Percentiles rank a stretch among this genome's conserved stretches.
These are phyloP conservation scores for Pelodytes ibericus DNA, from an alignment of 2,797 vertebrate genomes.

Conservation along the genomic window DNA sequence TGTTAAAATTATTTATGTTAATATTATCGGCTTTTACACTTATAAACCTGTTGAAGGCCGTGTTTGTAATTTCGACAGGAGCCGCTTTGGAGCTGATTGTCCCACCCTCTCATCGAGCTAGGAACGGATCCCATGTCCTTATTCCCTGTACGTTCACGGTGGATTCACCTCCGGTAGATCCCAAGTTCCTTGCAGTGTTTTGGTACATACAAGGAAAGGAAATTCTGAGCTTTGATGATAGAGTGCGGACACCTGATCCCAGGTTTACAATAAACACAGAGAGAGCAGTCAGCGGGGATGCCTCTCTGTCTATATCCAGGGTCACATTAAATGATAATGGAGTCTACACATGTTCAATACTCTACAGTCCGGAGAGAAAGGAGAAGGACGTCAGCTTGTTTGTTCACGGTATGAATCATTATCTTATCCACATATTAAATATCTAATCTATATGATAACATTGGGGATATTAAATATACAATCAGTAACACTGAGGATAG, in stretches of 20 bases:
- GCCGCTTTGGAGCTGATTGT: constrained; percentile 1
- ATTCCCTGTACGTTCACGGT: constrained; percentile 17
- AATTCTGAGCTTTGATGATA: constrained; percentile 6
- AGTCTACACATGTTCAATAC: constrained; percentile 5
- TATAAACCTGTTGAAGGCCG: too few species aligned
- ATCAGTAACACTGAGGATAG: too few species aligned
- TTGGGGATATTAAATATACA: too few species aligned
- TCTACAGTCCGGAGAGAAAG: background rate
- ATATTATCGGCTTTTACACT: too few species aligned
- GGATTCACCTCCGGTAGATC: background rate
- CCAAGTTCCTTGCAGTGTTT: background rate
- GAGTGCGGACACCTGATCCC: background rate
- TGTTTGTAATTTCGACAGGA: constrained; percentile 2
- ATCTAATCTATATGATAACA: too few species aligned
- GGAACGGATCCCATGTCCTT: background rate
- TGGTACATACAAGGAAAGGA: background rate
- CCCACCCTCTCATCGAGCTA: background rate
- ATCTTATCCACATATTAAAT: background rate
- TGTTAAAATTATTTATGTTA: too few species aligned
- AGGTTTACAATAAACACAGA: constrained; percentile 11
- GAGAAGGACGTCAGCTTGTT: background rate
- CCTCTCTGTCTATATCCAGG: background rate
- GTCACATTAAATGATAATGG: background rate
- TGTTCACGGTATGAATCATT: background rate
- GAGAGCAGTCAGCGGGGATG: background rate